Base-by-base conservation (phyloP, 2,797 vertebrate genomes). In the Ctenopoma kingsleyae region DNA sequence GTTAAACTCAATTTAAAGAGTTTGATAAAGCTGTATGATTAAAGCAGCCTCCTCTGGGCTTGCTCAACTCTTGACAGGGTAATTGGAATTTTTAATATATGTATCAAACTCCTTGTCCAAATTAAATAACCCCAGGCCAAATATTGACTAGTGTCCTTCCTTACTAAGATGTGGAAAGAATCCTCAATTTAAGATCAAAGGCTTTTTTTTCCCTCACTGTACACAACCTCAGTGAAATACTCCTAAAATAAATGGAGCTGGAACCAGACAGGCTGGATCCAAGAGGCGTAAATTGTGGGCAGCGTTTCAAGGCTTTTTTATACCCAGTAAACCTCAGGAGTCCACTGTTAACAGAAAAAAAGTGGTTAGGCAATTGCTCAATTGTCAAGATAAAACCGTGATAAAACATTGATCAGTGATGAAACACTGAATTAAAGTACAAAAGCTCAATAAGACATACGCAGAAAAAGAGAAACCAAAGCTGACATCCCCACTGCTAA, bases 11-110 rank as follows among this genome's bases (percentile, higher is more conserved):
- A 89, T 91, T 91, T 92, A 89, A 86, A 90, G 89, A 85, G 74
- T 85, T 86, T 89, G 88, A 91, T 91, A 90, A 91, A 91, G 87
- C 84, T 68, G 85, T 82, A 87, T 87, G 87, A 92, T 91, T 93
- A 92, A 93, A 91, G 89, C 83, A 62, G 76, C 73, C 77, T 92
- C 89, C 89, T 89, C 87, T 74, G 90, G 91, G 90, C 85, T 72
- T 63, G 80, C 83, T 92, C 85, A 88, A 84, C 85, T 90, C 86
- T 81, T 92, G 91, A 93, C 91, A 89, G 88, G 65, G 89, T 93
- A 92, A 93, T 92, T 92, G 88, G 91, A 91, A 90, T 88, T 90
- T 92, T 92, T 90, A 84, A 91, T 87, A 80, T 90, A 89, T 91
- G 85, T 91, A 90, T 92, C 88, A 91, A 89, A 91, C 74, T 82